Conservation (phyloP, 2,888 invertebrate genomes). For the Dryobotodes eremita region DNA sequence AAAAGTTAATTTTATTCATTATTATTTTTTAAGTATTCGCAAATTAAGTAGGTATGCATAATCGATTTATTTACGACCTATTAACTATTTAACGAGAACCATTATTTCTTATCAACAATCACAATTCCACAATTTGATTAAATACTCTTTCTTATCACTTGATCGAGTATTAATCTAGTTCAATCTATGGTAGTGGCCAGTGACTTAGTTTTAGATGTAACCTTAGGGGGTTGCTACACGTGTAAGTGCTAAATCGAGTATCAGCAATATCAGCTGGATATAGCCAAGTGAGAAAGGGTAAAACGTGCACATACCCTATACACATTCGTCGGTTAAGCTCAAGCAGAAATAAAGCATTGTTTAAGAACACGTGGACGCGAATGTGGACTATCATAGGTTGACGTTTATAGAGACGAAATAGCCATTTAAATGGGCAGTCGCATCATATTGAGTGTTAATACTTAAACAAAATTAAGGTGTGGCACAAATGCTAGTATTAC, state of each 20-base stretch:
- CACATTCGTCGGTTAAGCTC: too few relatives aligned
- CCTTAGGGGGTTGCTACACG: conserved; percentile 11
- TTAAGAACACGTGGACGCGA: too few relatives aligned
- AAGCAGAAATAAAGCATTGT: too few relatives aligned
- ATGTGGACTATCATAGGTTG: too few relatives aligned
- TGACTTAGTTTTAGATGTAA: conserved; percentile 1
- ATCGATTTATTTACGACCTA: not conserved
- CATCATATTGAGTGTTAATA: too few relatives aligned
- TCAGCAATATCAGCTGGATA: conserved; percentile 2
- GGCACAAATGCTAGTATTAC: not conserved
- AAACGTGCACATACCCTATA: not conserved
- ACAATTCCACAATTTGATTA: not conserved
- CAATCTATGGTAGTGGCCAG: not conserved
- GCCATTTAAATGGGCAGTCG: too few relatives aligned
- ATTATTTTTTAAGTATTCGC: not conserved
- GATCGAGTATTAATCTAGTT: conserved; percentile 21
- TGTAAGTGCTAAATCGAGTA: not conserved
- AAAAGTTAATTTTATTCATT: not conserved
- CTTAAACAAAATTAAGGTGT: too few relatives aligned
- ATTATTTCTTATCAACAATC: not conserved
- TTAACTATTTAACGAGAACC: not conserved
- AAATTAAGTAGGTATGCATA: not conserved
- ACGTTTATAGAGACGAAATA: too few relatives aligned
- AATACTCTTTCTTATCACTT: conserved; percentile 2
- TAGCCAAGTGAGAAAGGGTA: not conserved